phyloP scores from a whole-genome alignment of 1,140 invertebrate genomes.

The Aphelinus atriplicis region DNA sequence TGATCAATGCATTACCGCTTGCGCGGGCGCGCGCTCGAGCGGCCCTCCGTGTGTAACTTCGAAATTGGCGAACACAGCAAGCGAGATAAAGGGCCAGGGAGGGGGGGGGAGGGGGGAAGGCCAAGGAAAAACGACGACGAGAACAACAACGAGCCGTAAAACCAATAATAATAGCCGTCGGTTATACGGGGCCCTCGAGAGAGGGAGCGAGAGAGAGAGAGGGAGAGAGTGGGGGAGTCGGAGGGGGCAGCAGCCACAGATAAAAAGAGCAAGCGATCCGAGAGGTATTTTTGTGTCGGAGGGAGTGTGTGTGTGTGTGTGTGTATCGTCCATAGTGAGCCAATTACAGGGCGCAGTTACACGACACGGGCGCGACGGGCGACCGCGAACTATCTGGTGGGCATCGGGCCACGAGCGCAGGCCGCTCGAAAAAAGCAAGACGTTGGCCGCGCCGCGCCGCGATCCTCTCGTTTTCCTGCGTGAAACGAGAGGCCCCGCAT shows the following conservation, averaged over 20 bases:
- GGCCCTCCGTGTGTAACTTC: slow-evolving; percentile 7
- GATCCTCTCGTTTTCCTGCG: slow-evolving; percentile 27
- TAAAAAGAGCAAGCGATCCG: neutral
- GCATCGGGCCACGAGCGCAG: no score
- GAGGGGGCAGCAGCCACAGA: neutral
- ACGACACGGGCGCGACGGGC: neutral
- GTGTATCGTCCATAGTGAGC: slow-evolving; percentile 18
- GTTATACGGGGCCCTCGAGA: slow-evolving; percentile 13
- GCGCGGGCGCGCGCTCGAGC: no score
- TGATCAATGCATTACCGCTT: slow-evolving; percentile 24
- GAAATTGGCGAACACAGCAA: slow-evolving; percentile 26
- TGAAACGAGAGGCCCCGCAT: slow-evolving; percentile 33
- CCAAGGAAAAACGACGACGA: neutral
- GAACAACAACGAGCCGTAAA: neutral
- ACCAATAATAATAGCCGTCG: slow-evolving; percentile 26
- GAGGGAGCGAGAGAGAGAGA: neutral
- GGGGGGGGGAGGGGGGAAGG: neutral
- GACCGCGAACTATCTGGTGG: slow-evolving; percentile 18
- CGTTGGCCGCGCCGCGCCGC: slow-evolving; percentile 4
- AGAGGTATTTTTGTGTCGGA: slow-evolving; percentile 25
- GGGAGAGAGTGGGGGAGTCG: neutral
- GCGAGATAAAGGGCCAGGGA: neutral
- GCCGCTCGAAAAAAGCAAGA: slow-evolving; percentile 25
- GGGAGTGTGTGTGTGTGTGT: neutral
- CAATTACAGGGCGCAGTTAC: slow-evolving; percentile 36